phyloP scores from a whole-genome alignment of 2,888 invertebrate species.

The Alloscopus bannaensis region DNA sequence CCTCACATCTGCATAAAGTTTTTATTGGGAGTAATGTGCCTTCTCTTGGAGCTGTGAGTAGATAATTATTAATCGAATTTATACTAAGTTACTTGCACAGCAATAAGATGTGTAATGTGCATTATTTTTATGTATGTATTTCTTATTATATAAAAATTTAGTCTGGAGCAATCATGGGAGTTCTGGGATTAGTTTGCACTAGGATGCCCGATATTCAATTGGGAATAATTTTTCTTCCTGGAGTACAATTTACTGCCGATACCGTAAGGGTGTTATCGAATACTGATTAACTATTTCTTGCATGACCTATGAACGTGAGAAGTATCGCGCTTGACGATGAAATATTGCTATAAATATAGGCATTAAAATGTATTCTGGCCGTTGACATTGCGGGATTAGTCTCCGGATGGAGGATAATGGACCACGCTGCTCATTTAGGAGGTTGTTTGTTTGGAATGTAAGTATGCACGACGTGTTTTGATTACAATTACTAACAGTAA shows the following conservation, averaged over 20 bases:
- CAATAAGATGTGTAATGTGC: no score
- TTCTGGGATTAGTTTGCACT: conserved; percentile 90
- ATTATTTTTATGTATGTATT: no score
- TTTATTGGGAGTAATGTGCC: conserved; percentile 82
- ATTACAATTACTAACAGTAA: not conserved
- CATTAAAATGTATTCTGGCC: conserved; percentile 89
- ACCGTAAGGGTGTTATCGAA: conserved; percentile 79
- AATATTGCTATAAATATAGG: conserved; percentile 80
- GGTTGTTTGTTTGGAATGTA: conserved; percentile 95
- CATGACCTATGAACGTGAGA: no score
- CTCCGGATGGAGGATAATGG: conserved; percentile 93
- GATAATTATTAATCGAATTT: no score
- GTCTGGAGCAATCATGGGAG: conserved; percentile 97
- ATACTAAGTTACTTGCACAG: not conserved
- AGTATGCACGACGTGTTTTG: conserved; percentile 75
- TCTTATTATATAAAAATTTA: conserved; percentile 77
- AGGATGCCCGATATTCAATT: conserved; percentile 92
- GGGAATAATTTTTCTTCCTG: conserved; percentile 92
- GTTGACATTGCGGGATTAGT: conserved; percentile 90
- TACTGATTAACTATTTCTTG: not conserved
- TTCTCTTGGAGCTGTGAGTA: conserved; percentile 94
- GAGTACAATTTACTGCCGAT: conserved; percentile 81
- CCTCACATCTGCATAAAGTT: conserved; percentile 89
- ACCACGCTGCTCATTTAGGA: conserved; percentile 99
- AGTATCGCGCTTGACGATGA: no score